Conservation (phyloP, 2,113 vertebrate species). For the Orcinus orca region DNA sequence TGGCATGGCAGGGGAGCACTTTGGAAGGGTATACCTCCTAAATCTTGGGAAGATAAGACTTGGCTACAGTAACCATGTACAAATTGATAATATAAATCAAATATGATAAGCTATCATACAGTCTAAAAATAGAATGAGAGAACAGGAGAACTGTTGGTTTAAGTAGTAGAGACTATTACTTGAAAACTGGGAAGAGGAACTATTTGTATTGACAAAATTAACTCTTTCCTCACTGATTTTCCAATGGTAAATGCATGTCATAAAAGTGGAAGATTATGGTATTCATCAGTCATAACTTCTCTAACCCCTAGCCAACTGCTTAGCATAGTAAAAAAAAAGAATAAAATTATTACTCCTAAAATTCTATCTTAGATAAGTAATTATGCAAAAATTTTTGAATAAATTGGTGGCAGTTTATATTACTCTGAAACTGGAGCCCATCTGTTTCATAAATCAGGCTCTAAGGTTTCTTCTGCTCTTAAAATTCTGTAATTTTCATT, state of each 20-base stretch:
- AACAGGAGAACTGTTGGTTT: not conserved
- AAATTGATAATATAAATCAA: slow-evolving; percentile 9
- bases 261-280: not conserved
- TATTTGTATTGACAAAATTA: not conserved
- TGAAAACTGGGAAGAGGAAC: not conserved
- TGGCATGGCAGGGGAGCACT: not conserved
- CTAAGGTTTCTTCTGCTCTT: not conserved
- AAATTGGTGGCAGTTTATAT: slow-evolving; percentile 30
- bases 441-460: slow-evolving; percentile 39
- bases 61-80: not conserved
- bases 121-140: not conserved
- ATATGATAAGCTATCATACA: not conserved
- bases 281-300: not conserved
- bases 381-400: slow-evolving; percentile 39
- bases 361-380: not conserved
- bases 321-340: not conserved
- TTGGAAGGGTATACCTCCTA: not conserved
- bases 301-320: not conserved
- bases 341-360: slow-evolving; percentile 35
- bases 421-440: slow-evolving; percentile 22
- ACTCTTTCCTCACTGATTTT: not conserved
- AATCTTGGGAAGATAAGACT: not conserved
- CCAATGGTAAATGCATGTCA: not conserved
- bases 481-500: slow-evolving; percentile 7
- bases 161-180: not conserved